A percentile compares a stretch with the other conserved stretches of the same genome.
Evolutionary conservation across 1,140 invertebrate species (phyloP).

Genomic region (Ruditapes philippinarum): DNA sequence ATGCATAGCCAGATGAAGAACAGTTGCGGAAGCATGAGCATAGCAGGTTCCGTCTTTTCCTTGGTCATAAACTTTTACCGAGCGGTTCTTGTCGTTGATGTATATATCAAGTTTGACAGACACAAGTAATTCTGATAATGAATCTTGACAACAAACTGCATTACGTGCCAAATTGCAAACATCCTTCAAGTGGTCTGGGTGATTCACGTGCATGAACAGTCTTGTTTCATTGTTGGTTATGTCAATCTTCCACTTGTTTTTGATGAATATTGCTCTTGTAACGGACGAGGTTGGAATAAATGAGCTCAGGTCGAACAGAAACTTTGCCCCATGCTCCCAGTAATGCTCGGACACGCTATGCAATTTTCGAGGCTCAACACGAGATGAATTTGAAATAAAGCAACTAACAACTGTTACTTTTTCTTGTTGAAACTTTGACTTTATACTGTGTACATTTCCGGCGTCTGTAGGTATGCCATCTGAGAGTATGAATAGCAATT

Average conservation of each 20-base stretch:
- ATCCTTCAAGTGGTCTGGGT: constrained; percentile 20
- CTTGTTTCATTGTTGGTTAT: constrained; percentile 36
- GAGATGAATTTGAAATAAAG: background rate
- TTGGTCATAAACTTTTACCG: background rate
- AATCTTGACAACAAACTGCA: constrained; percentile 23
- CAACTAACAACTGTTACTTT: constrained; percentile 17
- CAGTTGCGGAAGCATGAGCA: constrained; percentile 51
- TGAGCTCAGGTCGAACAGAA: constrained; percentile 53
- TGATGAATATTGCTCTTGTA: constrained; percentile 24
- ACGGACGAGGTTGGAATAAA: background rate
- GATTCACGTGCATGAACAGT: constrained; percentile 48
- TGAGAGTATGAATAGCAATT: constrained; percentile 9
- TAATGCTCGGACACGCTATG: background rate
- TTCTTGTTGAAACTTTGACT: background rate
- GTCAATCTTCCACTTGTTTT: constrained; percentile 40
- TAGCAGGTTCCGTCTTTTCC: constrained; percentile 37
- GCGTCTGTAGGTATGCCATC: constrained; percentile 14
- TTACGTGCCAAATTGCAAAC: constrained; percentile 14
- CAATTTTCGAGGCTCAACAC: background rate
- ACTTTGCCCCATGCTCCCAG: constrained; percentile 29
- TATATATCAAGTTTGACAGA: constrained; percentile 41
- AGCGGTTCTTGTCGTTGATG: constrained; percentile 6
- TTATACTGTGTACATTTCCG: background rate
- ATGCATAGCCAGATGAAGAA: constrained; percentile 44
- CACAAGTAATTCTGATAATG: constrained; percentile 34